Conservation (phyloP, 2,797 vertebrate genomes). For the Numenius phaeopus region DNA sequence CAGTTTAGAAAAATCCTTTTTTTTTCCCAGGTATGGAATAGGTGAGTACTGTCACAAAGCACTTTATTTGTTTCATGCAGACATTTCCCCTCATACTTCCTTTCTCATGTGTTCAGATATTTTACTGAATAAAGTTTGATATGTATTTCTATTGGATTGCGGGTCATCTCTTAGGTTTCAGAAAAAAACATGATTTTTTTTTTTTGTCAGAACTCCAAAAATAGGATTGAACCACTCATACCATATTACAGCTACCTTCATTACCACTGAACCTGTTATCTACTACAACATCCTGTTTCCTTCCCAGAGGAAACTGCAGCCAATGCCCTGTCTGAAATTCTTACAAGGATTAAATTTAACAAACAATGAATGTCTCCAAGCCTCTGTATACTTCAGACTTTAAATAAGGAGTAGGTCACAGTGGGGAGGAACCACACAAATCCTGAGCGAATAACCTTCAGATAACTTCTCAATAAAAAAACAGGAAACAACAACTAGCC, state of each 20-base stretch:
- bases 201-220: background rate
- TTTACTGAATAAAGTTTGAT: background rate
- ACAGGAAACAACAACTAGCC: background rate
- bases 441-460: rapidly evolving
- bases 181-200: background rate
- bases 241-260: background rate
- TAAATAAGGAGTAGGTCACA: background rate
- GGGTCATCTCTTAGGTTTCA: rapidly evolving
- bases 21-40: background rate
- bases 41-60: rapidly evolving
- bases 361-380: background rate
- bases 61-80: background rate
- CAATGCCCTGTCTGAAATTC: background rate
- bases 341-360: background rate
- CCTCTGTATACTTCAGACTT: background rate
- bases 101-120: background rate
- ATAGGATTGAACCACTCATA: background rate
- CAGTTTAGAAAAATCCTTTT: background rate
- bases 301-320: background rate
- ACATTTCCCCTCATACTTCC: background rate
- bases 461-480: background rate
- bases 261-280: background rate
- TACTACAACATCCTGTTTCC: background rate
- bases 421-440: rapidly evolving
- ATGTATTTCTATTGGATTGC: background rate